Percentiles rank a stretch among this genome's conserved stretches.
phyloP scores from a whole-genome alignment of 2,797 vertebrate species.

The Tragopan temminckii region DNA sequence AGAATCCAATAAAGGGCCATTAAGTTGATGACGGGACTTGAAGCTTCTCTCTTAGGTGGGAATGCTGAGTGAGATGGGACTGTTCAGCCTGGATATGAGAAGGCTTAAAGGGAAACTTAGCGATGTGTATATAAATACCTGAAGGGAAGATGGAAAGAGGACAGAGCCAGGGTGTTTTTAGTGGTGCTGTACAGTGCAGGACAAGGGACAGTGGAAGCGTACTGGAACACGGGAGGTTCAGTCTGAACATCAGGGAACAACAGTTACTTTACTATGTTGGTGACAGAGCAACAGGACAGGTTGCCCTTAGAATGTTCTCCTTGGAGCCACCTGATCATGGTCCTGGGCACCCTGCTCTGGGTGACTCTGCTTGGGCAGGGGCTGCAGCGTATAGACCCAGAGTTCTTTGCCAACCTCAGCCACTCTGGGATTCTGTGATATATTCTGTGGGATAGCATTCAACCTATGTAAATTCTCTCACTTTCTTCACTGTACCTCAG shows the following conservation, averaged over 20 bases:
- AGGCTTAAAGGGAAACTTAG: not conserved
- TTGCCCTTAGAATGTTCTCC: not conserved
- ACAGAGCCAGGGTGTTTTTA: not conserved
- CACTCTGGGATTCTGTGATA: not conserved
- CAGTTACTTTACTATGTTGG: not conserved
- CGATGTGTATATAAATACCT: not conserved
- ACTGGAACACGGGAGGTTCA: not conserved
- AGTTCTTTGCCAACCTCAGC: not conserved
- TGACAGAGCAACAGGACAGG: not conserved
- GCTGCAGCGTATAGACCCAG: not conserved
- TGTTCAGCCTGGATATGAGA: not conserved
- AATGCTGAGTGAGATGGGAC: not conserved
- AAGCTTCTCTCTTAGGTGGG: too few relatives aligned
- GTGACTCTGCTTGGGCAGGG: not conserved
- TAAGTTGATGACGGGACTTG: not conserved
- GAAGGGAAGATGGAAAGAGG: not conserved
- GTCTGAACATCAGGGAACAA: not conserved
- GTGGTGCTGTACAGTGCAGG: not conserved
- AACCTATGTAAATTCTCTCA: not conserved
- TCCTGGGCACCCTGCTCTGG: not conserved
- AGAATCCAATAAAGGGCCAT: not conserved
- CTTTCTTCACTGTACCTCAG: not conserved
- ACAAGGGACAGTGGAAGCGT: not conserved
- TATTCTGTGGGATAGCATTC: not conserved
- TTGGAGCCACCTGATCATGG: not conserved